A percentile compares a stretch with the other conserved stretches of the same genome.
Conservation (phyloP, 2,888 invertebrate genomes). For the Drosophila limbata region DNA sequence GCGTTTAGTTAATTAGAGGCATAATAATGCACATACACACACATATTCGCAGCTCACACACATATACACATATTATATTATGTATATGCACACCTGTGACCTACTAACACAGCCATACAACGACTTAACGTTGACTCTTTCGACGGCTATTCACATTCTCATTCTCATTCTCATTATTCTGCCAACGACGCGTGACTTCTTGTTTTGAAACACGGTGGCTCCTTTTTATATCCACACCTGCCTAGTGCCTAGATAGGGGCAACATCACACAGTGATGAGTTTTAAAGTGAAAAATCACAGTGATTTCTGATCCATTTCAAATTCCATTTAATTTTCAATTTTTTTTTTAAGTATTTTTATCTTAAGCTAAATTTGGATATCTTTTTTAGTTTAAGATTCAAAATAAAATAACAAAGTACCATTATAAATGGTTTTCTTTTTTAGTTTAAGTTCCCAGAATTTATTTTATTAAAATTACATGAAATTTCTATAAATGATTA, state of each 20-base stretch:
- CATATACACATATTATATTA: conserved; percentile 2
- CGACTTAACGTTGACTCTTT: conserved; percentile 35
- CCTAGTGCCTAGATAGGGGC: neutral
- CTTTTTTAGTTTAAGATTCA: neutral
- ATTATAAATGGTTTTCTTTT: neutral
- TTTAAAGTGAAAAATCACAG: conserved; percentile 12
- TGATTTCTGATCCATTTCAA: neutral
- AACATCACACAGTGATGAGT: conserved; percentile 22
- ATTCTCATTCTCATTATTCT: conserved; percentile 35
- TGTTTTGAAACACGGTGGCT: conserved; percentile 19
- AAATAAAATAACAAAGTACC: no score
- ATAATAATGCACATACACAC: conserved; percentile 61
- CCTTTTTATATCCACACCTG: conserved; percentile 46
- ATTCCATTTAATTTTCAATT: neutral
- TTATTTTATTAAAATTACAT: no score
- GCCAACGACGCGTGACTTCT: conserved; percentile 27
- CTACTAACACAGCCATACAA: conserved; percentile 43
- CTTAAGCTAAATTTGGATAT: neutral
- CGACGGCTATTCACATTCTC: conserved; percentile 10
- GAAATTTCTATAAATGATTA: no score
- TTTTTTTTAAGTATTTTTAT: no score
- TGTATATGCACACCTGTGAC: conserved; percentile 46
- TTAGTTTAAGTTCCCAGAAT: conserved; percentile 11
- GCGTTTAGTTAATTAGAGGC: conserved; percentile 70
- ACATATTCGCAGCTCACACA: conserved; percentile 6